Evolutionary conservation across 2,113 vertebrate species (phyloP).

Genomic region (Phylloscopus trochiloides): DNA sequence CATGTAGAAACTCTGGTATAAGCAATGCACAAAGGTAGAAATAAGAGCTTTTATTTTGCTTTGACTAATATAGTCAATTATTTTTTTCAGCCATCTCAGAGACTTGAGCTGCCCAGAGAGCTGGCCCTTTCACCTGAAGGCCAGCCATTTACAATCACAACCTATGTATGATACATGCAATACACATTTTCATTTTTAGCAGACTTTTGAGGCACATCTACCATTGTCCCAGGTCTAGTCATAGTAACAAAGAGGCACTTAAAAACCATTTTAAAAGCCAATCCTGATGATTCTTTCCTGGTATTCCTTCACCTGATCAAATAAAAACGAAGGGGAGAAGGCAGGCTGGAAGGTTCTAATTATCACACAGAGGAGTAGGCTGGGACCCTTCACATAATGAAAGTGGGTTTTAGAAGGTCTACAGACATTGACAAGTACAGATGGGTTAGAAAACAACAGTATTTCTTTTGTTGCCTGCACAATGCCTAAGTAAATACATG

Average conservation of each 20-base stretch:
- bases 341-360: background rate
- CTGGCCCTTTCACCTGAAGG: background rate
- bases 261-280: background rate
- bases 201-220: background rate
- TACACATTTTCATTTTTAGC: background rate
- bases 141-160: background rate
- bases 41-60: background rate
- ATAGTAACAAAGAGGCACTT: background rate
- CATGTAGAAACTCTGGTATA: background rate
- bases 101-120: background rate
- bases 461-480: background rate
- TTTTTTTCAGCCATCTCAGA: background rate
- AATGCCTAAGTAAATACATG: background rate
- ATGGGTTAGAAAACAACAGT: background rate
- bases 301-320: background rate
- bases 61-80: background rate
- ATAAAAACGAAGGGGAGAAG: background rate
- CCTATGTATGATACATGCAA: background rate
- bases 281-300: background rate
- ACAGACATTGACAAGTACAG: background rate
- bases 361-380: background rate
- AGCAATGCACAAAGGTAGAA: background rate
- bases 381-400: background rate
- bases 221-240: background rate
- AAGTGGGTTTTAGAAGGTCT: background rate